Conservation (phyloP, 2,113 vertebrate genomes). For the Lonchura striata region DNA sequence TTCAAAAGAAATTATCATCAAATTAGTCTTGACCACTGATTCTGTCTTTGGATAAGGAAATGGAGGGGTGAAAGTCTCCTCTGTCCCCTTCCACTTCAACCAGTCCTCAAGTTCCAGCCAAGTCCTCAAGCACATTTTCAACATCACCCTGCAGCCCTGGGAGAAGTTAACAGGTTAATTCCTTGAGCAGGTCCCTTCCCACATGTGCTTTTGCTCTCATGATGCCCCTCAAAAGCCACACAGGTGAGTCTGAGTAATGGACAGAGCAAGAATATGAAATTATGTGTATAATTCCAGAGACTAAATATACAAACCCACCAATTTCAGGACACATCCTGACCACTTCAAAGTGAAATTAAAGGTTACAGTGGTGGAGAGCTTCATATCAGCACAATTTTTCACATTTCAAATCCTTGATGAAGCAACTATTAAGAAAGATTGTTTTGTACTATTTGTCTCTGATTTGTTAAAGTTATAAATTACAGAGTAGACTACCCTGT, state of each 20-base stretch:
- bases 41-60: neutral
- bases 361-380: neutral
- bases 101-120: neutral
- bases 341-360: neutral
- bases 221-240: neutral
- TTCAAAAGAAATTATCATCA: neutral
- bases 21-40: neutral
- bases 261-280: neutral
- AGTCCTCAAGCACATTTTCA: neutral
- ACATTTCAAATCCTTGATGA: neutral
- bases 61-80: accelerated
- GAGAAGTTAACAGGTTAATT: neutral
- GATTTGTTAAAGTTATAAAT: slow-evolving; percentile 11
- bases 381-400: neutral
- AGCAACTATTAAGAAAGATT: neutral
- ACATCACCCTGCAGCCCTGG: neutral
- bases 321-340: neutral
- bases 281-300: neutral
- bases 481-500: neutral
- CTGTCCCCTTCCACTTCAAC: neutral
- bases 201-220: neutral
- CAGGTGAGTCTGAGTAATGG: neutral
- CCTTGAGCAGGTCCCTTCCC: neutral
- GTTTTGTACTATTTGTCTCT: neutral
- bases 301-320: neutral